Evolutionary conservation across 2,113 vertebrate species (phyloP), one percentile per base, ranked within the genome.

Genomic region (Leucopsar rothschildi): DNA sequence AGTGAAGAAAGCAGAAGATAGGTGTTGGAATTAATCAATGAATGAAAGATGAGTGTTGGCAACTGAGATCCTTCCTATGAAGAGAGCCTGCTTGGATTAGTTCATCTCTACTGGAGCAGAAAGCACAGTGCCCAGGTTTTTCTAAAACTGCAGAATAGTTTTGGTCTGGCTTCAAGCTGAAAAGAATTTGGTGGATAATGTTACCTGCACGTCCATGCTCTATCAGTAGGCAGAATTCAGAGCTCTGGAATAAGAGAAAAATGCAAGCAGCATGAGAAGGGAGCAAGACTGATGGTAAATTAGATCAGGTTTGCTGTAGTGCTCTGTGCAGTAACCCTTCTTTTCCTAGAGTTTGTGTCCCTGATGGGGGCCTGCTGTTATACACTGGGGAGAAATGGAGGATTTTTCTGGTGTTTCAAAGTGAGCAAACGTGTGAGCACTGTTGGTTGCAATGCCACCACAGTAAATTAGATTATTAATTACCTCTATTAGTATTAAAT

Each of bases 41-140:
- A 68, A 86, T 94, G 82, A 78, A 94, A 86, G 70, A 93, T 23
- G 72, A 91, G 50, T 42, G 44, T 72, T 86, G 83, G 70, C 59
- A 73, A n/a, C 25, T 44, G 44, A 24, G 47, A 73, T 81, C 20
- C n/a, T 12, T 64, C 76, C 88, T 72, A 3, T 75, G 77, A 68
- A 73, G 55, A 77, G 35, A 71, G 19, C 47, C 47, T 88, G 50
- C 86, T 81, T 45, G 76, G 79, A 86, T 95, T 90, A 92, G 79
- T 94, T 96, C 53, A 28, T 70, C 42, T 91, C 82, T 83, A 3
- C 2, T 83, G 92, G 90, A 95, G 93, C 84, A 94, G 78, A 92
- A 88, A 73, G 11, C 22, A 47, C 29, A 45, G 29, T 64, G 71
- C 52, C 56, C 50, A 55, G 31, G 33, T 49, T 31, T 52, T 80